Base-by-base conservation (phyloP, 1,140 invertebrate genomes). In the Gonatopus flavifemur region DNA sequence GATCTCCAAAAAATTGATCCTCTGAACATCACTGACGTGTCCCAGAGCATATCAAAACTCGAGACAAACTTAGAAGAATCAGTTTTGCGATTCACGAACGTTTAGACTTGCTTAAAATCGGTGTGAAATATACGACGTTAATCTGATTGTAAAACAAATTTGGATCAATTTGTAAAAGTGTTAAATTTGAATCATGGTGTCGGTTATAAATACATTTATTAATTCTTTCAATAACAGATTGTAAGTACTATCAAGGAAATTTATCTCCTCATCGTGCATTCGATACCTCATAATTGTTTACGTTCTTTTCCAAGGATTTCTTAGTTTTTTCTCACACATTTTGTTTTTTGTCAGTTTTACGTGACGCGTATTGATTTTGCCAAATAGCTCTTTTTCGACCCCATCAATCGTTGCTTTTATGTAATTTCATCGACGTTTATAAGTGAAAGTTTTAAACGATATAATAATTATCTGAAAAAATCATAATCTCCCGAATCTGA, bases 11-110 rank as follows among this genome's bases (percentile, higher is more conserved):
- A 51, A 59, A 60, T 56, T 51, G 56, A 62, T 63, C 53, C 48
- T 64, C 55, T 25, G 53, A 65, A 66, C 67, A 73, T 66, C 55
- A 72, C 75, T 77, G 75, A 77, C 75, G 75, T 77, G 75, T 76
- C 75, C 66, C 59, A 59, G n/a, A n/a, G n/a, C n/a, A n/a, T n/a
- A n/a, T n/a, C n/a, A n/a, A n/a, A n/a, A n/a, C n/a, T n/a, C n/a
- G n/a, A n/a, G n/a, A n/a, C n/a, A n/a, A n/a, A n/a, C n/a, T n/a
- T n/a, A n/a, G 64, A 66, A 55, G 62, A 60, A 50, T 36, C 41
- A 64, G 60, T 67, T 67, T 54, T 42, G 28, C 56, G 46, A 69
- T 66, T 70, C 62, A 69, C 62, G 63, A 69, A 65, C 50, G 56
- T 63, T 68, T 58, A 30, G 51, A 61, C 64, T 55, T 45, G 20